Percentiles rank a stretch among this genome's conserved stretches.
Evolutionary conservation across 2,888 invertebrate genomes (phyloP).

Genomic region (Sphaerophoria rueppellii): DNA sequence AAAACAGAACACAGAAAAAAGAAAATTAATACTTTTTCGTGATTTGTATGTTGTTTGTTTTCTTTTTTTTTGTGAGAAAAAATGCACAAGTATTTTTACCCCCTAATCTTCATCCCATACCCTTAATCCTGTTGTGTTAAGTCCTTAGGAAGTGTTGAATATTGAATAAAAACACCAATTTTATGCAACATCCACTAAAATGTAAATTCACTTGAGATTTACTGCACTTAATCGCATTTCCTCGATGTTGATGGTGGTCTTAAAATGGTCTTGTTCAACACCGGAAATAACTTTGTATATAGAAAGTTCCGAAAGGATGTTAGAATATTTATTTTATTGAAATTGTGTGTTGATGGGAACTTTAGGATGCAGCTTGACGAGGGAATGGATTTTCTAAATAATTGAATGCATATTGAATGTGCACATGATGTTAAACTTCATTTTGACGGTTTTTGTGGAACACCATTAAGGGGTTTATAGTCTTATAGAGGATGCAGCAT

Average conservation of each 20-base stretch:
- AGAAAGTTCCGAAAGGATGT: slow-evolving; percentile 7
- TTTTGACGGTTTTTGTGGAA: not conserved
- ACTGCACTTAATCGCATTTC: slow-evolving; percentile 10
- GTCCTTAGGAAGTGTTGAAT: slow-evolving; percentile 16
- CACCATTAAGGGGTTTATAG: too few relatives aligned
- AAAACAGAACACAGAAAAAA: not conserved
- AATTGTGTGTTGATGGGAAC: slow-evolving; percentile 20
- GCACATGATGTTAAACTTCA: not conserved
- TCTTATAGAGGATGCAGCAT: too few relatives aligned
- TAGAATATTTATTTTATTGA: slow-evolving; percentile 21
- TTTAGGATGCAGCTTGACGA: not conserved
- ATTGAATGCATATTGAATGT: slow-evolving; percentile 26
- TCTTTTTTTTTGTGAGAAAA: not conserved
- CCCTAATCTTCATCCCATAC: not conserved
- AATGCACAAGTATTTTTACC: not conserved
- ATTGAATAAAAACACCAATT: slow-evolving; percentile 1
- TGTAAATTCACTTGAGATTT: slow-evolving; percentile 1
- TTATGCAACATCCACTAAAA: not conserved
- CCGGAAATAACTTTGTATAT: not conserved
- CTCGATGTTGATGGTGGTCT: not conserved
- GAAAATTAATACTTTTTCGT: too few relatives aligned
- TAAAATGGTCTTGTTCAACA: not conserved
- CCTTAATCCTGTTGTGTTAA: not conserved
- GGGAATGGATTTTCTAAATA: slow-evolving; percentile 15
- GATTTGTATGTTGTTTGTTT: not conserved